Evolutionary conservation across 2,888 invertebrate species (phyloP).

Genomic region (Hipparchia semele): DNA sequence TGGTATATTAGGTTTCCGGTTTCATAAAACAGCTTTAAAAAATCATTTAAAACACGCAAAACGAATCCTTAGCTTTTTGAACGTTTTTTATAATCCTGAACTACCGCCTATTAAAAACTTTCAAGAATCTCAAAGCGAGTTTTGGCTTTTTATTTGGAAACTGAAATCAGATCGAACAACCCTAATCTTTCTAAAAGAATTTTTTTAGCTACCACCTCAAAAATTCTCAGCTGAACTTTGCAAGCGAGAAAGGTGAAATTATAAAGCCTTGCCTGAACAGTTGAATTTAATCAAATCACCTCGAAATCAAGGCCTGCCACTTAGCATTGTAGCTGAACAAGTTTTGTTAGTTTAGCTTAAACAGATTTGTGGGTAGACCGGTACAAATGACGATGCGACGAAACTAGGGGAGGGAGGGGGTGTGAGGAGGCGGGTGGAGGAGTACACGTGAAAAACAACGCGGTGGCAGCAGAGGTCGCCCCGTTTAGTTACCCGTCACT

Average conservation of each 20-base stretch:
- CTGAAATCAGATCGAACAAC: too few species aligned
- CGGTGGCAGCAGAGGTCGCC: slow-evolving; percentile 51
- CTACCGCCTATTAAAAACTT: background rate
- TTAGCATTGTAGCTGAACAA: slow-evolving; percentile 17
- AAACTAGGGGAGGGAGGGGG: slow-evolving; percentile 24
- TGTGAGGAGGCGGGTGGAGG: slow-evolving; percentile 4
- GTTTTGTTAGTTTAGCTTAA: slow-evolving; percentile 34
- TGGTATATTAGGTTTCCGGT: background rate
- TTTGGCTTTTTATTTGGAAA: background rate
- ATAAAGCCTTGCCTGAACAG: too few species aligned
- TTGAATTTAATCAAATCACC: too few species aligned
- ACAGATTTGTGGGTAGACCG: slow-evolving; percentile 34
- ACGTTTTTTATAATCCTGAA: background rate
- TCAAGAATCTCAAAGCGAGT: background rate
- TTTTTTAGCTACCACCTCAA: too few species aligned
- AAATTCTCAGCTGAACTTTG: too few species aligned
- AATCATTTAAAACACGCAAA: background rate
- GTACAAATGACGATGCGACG: slow-evolving; percentile 37
- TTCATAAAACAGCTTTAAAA: background rate
- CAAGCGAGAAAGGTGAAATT: too few species aligned
- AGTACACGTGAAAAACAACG: slow-evolving; percentile 52
- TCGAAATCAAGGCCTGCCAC: slow-evolving; percentile 1
- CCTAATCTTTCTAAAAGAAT: too few species aligned
- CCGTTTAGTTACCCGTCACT: slow-evolving; percentile 62
- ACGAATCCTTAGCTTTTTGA: background rate